Conservation (phyloP, 1,140 invertebrate species). For the Nasonia longicornis region DNA sequence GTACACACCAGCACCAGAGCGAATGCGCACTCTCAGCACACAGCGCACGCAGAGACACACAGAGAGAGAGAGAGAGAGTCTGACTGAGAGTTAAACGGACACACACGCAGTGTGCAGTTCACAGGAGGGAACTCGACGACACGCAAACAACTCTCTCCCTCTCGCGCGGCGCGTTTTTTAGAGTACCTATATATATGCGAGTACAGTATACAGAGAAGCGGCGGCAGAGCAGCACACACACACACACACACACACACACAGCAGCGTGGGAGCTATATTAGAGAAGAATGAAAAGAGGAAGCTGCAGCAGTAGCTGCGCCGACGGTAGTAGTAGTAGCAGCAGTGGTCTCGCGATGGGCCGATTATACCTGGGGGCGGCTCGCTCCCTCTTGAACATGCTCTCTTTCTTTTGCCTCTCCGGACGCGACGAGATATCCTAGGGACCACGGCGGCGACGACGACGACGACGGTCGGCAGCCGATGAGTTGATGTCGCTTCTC, state of each 20-base stretch:
- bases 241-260: too few species aligned
- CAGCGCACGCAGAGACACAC: neutral
- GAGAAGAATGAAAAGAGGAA: neutral
- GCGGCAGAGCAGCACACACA: neutral
- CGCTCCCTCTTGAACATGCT: slow-evolving; percentile 31
- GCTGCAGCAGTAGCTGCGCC: neutral
- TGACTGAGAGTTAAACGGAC: neutral
- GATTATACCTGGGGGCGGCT: slow-evolving; percentile 21
- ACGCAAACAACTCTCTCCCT: neutral
- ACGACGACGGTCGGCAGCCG: neutral
- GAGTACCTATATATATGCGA: neutral
- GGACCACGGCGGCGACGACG: neutral
- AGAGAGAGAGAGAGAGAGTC: neutral
- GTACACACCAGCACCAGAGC: neutral
- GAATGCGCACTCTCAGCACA: neutral
- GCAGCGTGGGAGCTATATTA: slow-evolving; percentile 1
- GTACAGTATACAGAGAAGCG: neutral
- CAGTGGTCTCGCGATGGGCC: neutral
- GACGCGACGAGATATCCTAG: too few species aligned
- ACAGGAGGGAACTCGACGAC: neutral
- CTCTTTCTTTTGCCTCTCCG: neutral
- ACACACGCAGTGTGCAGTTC: neutral
- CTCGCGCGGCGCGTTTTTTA: neutral
- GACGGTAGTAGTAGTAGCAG: neutral
- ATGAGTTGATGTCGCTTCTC: neutral